Evolutionary conservation across 2,797 vertebrate species (phyloP).

Genomic region (Acridotheres tristis): DNA sequence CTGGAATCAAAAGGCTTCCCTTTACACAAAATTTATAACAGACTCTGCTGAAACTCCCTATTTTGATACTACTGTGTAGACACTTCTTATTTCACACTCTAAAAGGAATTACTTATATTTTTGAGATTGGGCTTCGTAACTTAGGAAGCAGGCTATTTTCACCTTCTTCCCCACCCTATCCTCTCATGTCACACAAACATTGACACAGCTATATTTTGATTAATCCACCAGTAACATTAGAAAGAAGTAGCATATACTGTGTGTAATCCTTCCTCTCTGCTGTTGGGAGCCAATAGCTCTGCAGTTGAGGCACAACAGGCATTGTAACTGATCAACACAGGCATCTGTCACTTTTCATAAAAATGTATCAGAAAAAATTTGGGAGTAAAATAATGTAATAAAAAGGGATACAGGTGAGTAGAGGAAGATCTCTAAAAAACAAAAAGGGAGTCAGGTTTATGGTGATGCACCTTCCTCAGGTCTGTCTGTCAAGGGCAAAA

Average conservation of each 20-base stretch:
- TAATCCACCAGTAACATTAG: background rate
- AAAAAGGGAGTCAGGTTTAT: background rate
- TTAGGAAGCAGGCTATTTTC: background rate
- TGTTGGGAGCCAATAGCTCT: background rate
- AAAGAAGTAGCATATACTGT: background rate
- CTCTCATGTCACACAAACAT: background rate
- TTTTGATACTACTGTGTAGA: background rate
- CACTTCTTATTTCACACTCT: background rate
- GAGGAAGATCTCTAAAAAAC: background rate
- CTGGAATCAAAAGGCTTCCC: background rate
- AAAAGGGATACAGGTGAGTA: background rate
- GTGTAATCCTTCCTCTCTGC: background rate
- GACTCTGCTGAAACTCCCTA: background rate
- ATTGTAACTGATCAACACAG: background rate
- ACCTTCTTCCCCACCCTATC: background rate
- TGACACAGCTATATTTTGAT: background rate
- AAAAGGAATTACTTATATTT: background rate
- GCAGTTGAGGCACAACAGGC: background rate
- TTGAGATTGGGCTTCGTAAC: background rate
- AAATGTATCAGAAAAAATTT: background rate
- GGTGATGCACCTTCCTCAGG: background rate
- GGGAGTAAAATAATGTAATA: background rate
- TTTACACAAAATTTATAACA: background rate
- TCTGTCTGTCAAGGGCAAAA: background rate
- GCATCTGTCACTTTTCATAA: background rate